Base-by-base conservation (phyloP, 2,888 invertebrate genomes). In the Tryphoninae sp. region DNA sequence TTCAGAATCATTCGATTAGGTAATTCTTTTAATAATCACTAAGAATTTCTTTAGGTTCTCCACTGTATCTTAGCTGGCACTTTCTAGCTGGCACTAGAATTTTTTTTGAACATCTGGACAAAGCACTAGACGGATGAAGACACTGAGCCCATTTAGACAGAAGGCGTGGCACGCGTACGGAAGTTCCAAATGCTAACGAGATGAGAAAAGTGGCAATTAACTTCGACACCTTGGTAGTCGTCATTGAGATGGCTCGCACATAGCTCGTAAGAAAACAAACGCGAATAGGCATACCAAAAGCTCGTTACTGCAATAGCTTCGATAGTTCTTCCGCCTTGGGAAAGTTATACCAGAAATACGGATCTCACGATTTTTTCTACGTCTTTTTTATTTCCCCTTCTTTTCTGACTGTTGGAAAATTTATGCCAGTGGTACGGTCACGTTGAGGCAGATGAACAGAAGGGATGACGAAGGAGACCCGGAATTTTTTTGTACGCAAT, bases 161-260 rank as follows among this genome's bases (percentile, higher is more conserved):
- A 11, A 22, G 22, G 22, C 26, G 51, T 22, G 55, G 33, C 68
- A 55, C 33, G 68, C 65, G 67, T 62, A 58, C 61, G 68, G 78
- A 78, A 73, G 76, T 61, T 61, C 33, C n/a, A 19, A 53, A 23
- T 22, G 73, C 59, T 73, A 88, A 89, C 87, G 86, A 89, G 87
- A 89, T 88, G 89, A 88, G 88, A 89, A 89, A 88, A 86, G 81
- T 85, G 87, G 85, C 87, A 89, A 89, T 90, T 89, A 89, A 89
- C 87, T 86, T 88, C 87, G 86, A 87, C 88, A 88, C 88, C 87
- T 89, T 83, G 75, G 74, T 82, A 68, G 19, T 55, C 51, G 84
- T 85, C 86, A 86, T 83, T 84, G 82, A 84, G 40, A 16, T 33
- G 4, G 45, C 45, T 13, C 45, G 13, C 11, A 13, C 8, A 1